Conservation (phyloP, 92 coral and sea anemone genomes). For the Chrysogorgia sp. region DNA sequence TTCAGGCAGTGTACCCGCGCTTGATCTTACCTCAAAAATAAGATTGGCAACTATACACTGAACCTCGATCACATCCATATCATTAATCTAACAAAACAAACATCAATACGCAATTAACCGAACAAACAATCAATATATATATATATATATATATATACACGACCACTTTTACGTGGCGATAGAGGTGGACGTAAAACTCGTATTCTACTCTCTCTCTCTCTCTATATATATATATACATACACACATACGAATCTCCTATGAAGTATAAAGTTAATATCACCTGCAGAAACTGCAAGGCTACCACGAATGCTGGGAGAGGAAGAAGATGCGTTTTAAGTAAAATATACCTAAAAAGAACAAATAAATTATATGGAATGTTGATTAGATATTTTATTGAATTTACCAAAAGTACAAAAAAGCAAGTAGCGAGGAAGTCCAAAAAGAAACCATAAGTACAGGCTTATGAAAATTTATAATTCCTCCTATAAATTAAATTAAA, state of each 20-base stretch:
- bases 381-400: not conserved
- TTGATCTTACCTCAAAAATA: conserved; percentile 75
- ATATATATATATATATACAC: no score
- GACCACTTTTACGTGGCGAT: no score
- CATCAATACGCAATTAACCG: not conserved
- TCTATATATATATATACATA: no score
- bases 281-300: conserved; percentile 84
- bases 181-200: no score
- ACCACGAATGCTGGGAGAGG: conserved; percentile 85
- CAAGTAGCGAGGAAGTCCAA: no score
- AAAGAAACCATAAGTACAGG: no score
- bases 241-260: no score
- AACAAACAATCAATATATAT: not conserved
- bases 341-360: conserved; percentile 60
- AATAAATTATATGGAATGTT: not conserved
- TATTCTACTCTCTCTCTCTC: no score
- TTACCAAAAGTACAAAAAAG: no score
- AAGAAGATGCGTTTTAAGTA: conserved; percentile 88
- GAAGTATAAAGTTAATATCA: conserved; percentile 13
- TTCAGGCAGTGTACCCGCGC: no score
- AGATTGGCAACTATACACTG: conserved; percentile 96
- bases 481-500: no score
- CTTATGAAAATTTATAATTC: no score
- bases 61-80: conserved; percentile 86
- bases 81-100: conserved; percentile 68